phyloP scores from a whole-genome alignment of 2,797 vertebrate species.

The Danio aesculapii region DNA sequence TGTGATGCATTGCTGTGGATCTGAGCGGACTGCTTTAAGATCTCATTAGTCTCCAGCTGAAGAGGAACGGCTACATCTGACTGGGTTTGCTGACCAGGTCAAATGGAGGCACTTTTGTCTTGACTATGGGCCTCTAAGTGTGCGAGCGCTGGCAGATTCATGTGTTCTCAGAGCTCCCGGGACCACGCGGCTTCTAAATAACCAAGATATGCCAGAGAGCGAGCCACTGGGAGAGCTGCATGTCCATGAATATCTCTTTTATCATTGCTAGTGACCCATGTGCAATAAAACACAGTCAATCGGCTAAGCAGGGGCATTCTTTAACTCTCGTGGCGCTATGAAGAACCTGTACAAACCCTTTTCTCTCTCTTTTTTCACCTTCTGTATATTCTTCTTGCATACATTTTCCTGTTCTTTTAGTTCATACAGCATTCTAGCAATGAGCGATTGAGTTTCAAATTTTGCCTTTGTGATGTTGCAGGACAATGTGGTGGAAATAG shows the following conservation, averaged over 20 bases:
- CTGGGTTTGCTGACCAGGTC: slow-evolving; percentile 67
- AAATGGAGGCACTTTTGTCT: slow-evolving; percentile 68
- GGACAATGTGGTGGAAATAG: no score
- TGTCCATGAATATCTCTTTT: slow-evolving; percentile 79
- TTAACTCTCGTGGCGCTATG: slow-evolving; percentile 66
- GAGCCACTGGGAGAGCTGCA: slow-evolving; percentile 51
- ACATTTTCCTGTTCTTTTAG: slow-evolving; percentile 1
- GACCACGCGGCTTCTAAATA: slow-evolving; percentile 63
- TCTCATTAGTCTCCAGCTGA: slow-evolving; percentile 56
- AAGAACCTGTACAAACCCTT: slow-evolving; percentile 59
- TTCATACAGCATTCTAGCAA: neutral
- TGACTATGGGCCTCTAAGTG: slow-evolving; percentile 65
- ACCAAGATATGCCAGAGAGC: slow-evolving; percentile 54
- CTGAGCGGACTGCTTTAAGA: slow-evolving; percentile 31
- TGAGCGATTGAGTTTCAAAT: neutral
- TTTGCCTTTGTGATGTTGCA: no score
- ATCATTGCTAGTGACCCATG: slow-evolving; percentile 78
- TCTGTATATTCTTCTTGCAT: slow-evolving; percentile 21
- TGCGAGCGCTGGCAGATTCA: slow-evolving; percentile 69
- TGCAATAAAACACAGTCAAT: slow-evolving; percentile 70
- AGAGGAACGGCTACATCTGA: slow-evolving; percentile 63
- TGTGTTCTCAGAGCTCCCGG: slow-evolving; percentile 55
- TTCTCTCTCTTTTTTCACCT: slow-evolving; percentile 4
- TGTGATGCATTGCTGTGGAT: slow-evolving; percentile 3
- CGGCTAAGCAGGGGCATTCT: slow-evolving; percentile 63